phyloP scores from a whole-genome alignment of 2,113 vertebrate genomes.

The Lucifuga dentata region DNA sequence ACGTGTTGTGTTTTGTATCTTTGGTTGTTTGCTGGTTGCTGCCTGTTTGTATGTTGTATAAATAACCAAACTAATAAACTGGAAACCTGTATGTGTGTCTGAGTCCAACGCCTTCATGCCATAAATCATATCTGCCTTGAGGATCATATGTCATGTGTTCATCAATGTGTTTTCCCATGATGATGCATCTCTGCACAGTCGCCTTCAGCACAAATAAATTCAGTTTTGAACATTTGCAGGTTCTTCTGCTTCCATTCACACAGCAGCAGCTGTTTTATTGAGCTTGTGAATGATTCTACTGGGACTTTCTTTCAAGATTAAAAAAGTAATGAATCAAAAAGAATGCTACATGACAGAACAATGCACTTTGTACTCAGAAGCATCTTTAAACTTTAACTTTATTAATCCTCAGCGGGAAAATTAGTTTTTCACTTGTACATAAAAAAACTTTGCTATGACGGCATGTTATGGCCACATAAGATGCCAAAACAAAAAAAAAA shows the following conservation, averaged over 20 bases:
- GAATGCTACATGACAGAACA: not conserved
- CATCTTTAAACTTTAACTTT: too few species aligned
- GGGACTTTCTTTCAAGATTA: not conserved
- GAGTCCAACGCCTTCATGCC: conserved; percentile 8
- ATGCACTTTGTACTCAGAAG: not conserved
- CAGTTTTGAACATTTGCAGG: too few species aligned
- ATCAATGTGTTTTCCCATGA: conserved; percentile 14
- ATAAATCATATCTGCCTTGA: conserved; percentile 44
- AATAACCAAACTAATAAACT: too few species aligned
- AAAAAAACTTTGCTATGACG: too few species aligned
- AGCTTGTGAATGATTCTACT: not conserved
- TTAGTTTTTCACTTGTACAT: too few species aligned
- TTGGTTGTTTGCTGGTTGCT: too few species aligned
- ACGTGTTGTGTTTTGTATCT: too few species aligned
- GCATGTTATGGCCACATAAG: too few species aligned
- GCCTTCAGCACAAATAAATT: not conserved
- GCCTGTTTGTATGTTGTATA: too few species aligned
- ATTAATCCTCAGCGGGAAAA: too few species aligned
- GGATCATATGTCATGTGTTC: conserved; percentile 33
- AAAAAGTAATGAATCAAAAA: conserved; percentile 28
- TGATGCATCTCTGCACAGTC: conserved; percentile 24
- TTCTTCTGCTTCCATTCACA: too few species aligned
- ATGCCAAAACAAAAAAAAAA: too few species aligned
- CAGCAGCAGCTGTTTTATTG: conserved; percentile 18
- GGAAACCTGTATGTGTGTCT: not conserved